Conservation (phyloP, 1,140 invertebrate species). For the Drosophila bocqueti region DNA sequence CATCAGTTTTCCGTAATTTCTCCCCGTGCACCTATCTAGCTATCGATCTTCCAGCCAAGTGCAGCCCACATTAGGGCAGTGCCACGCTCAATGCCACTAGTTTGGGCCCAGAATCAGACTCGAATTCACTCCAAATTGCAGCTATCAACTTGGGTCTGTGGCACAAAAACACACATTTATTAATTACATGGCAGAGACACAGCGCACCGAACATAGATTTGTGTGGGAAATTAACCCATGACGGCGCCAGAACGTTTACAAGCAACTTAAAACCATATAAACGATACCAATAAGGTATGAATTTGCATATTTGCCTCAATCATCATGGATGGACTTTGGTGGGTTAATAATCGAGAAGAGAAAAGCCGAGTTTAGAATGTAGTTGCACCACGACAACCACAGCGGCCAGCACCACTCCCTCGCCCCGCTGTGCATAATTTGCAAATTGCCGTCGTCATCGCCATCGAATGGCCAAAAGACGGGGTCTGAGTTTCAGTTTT, state of each 20-base stretch:
- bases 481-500: conserved; percentile 20
- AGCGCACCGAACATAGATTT: conserved; percentile 35
- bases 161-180: conserved; percentile 79
- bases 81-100: conserved; percentile 65
- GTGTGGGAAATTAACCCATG: conserved; percentile 53
- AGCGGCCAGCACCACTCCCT: conserved; percentile 32
- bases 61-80: conserved; percentile 66
- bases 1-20: background rate
- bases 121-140: conserved; percentile 43
- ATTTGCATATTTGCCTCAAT: conserved; percentile 6
- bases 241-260: conserved; percentile 28
- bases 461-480: conserved; percentile 44
- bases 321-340: conserved; percentile 15
- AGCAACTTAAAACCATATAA: conserved; percentile 18
- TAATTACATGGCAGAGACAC: conserved; percentile 71
- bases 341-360: conserved; percentile 53
- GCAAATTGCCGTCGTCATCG: conserved; percentile 67
- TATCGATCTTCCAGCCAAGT: conserved; percentile 62
- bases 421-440: conserved; percentile 66
- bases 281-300: conserved; percentile 8
- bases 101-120: conserved; percentile 25
- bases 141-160: conserved; percentile 31
- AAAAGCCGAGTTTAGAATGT: conserved; percentile 77
- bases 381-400: conserved; percentile 56
- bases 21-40: conserved; percentile 27